These are phyloP conservation scores for Cylloceria caligata DNA, from an alignment of 2,888 invertebrate genomes.

Conservation along the genomic window DNA sequence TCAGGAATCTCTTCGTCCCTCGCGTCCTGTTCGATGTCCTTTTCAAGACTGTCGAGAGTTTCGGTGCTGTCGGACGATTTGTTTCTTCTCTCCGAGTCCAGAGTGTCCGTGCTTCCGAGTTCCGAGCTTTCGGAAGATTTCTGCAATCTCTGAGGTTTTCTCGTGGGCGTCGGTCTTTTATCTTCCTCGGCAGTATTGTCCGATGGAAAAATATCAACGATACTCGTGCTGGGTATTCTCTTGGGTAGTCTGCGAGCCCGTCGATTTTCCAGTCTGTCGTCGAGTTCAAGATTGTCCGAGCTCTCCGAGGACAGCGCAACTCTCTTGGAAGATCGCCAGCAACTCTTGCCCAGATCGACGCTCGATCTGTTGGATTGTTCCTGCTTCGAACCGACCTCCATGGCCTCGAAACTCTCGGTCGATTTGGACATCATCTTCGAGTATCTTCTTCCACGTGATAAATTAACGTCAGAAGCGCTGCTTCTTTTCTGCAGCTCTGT, in stretches of 20 bases:
- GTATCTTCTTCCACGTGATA: constrained; percentile 72
- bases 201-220: constrained; percentile 73
- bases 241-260: constrained; percentile 77
- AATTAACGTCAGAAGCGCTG: constrained; percentile 80
- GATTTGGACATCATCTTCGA: constrained; percentile 80
- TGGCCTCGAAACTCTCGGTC: constrained; percentile 79
- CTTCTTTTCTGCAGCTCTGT: constrained; percentile 77
- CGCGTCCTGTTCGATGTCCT: constrained; percentile 79
- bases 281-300: constrained; percentile 81
- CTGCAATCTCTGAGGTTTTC: constrained; percentile 78
- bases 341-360: constrained; percentile 60
- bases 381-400: constrained; percentile 68
- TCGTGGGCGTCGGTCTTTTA: constrained; percentile 70
- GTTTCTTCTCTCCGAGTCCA: constrained; percentile 81
- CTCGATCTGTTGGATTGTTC: constrained; percentile 67
- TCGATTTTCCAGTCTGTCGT: constrained; percentile 79
- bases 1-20: constrained; percentile 78
- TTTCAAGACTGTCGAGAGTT: constrained; percentile 82
- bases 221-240: constrained; percentile 77
- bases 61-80: constrained; percentile 82
- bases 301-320: constrained; percentile 79
- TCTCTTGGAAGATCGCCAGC: constrained; percentile 74
- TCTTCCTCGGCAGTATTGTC: constrained; percentile 71
- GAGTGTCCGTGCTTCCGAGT: constrained; percentile 82
- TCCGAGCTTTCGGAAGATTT: constrained; percentile 83